phyloP scores from a whole-genome alignment of 2,113 vertebrate species.

The Brachypteracias leptosomus region DNA sequence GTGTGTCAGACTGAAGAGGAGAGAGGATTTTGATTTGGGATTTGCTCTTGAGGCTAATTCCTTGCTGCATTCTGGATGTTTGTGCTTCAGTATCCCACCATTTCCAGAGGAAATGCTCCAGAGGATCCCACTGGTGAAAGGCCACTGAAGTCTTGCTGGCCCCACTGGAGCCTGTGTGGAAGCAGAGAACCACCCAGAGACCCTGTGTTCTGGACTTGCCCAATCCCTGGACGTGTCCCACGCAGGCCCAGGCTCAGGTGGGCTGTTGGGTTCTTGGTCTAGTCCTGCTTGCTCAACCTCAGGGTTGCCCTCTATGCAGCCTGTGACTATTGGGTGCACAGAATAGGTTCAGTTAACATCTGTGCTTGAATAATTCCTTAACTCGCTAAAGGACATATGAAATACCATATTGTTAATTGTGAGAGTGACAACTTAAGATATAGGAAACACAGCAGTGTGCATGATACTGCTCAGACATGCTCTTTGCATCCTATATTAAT shows the following conservation, averaged over 20 bases:
- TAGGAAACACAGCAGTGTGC: background rate
- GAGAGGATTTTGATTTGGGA: background rate
- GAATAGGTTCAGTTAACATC: background rate
- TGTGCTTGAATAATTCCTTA: background rate
- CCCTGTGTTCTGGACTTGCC: background rate
- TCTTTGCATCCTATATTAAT: background rate
- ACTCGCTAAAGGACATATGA: background rate
- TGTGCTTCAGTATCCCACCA: background rate
- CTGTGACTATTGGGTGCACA: background rate
- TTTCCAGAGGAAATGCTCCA: background rate
- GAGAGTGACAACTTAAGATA: background rate
- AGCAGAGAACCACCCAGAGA: accelerated
- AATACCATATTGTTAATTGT: background rate
- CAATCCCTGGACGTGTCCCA: accelerated
- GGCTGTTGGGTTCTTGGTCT: background rate
- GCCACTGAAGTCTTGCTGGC: accelerated
- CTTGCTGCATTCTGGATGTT: background rate
- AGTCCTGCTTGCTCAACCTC: background rate
- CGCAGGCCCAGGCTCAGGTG: background rate
- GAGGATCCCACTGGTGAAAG: background rate
- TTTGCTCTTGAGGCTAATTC: background rate
- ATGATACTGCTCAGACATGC: background rate
- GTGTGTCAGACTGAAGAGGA: background rate
- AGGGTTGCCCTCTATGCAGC: background rate
- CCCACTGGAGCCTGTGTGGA: background rate